These are phyloP conservation scores for Lumbricus terrestris DNA, from an alignment of 2,888 invertebrate species.

Conservation along the genomic window DNA sequence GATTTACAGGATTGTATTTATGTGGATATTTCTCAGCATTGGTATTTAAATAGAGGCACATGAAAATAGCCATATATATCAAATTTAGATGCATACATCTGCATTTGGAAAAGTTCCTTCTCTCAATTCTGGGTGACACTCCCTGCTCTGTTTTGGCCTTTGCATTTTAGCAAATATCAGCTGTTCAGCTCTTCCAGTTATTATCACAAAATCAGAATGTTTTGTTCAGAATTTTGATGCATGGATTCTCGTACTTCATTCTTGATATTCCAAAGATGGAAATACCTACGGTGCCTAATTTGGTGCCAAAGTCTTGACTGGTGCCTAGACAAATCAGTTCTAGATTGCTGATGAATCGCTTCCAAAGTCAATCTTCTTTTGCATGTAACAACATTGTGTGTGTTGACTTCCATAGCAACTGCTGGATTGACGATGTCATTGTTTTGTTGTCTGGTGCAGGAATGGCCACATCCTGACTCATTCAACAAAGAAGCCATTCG, in stretches of 20 bases:
- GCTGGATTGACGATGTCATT: not conserved
- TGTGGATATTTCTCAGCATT: too few species aligned
- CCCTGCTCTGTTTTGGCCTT: not conserved
- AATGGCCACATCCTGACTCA: constrained; percentile 28
- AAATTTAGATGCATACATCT: too few species aligned
- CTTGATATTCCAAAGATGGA: not conserved
- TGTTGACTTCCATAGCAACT: not conserved
- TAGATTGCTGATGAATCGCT: not conserved
- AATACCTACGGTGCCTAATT: too few species aligned
- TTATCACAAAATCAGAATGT: too few species aligned
- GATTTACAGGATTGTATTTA: too few species aligned
- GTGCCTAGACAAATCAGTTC: too few species aligned
- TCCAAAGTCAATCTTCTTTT: not conserved
- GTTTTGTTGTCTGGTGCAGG: constrained; percentile 7
- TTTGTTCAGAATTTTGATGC: too few species aligned
- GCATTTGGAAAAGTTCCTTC: too few species aligned
- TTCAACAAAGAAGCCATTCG: constrained; percentile 22
- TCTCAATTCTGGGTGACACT: too few species aligned
- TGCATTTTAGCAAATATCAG: not conserved
- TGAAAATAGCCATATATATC: too few species aligned
- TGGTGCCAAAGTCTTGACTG: too few species aligned
- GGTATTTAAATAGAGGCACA: too few species aligned
- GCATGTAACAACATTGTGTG: not conserved
- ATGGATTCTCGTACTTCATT: not conserved
- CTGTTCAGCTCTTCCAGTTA: not conserved